Percentiles rank a stretch among this genome's conserved stretches.
These are phyloP conservation scores for Plutella xylostella DNA, from an alignment of 2,888 invertebrate species.

Conservation along the genomic window DNA sequence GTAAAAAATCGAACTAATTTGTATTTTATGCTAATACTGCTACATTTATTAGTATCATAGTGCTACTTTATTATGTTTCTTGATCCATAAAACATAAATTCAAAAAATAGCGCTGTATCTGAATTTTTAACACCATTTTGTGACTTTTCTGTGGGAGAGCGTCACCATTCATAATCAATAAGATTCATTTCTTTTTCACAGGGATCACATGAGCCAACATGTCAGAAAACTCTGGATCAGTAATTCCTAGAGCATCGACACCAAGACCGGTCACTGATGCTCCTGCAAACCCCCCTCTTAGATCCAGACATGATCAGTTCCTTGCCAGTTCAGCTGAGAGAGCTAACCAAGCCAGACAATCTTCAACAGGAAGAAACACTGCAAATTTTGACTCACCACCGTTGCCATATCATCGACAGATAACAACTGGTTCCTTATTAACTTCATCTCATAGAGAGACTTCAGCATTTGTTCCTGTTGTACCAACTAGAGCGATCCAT, in stretches of 20 bases:
- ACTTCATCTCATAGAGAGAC: constrained; percentile 77
- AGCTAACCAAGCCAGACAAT: constrained; percentile 50
- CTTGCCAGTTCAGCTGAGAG: constrained; percentile 66
- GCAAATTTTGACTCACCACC: constrained; percentile 74
- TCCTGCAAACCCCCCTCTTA: constrained; percentile 49
- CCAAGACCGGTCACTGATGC: constrained; percentile 61
- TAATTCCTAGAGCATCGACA: constrained; percentile 59
- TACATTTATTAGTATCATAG: constrained; percentile 38
- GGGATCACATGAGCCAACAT: constrained; percentile 47
- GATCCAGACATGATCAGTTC: constrained; percentile 73
- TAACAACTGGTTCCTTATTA: constrained; percentile 60
- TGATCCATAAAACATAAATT: constrained; percentile 51
- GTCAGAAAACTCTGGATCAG: constrained; percentile 60
- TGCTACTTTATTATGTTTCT: constrained; percentile 58
- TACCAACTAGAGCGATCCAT: constrained; percentile 82
- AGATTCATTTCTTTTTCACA: constrained; percentile 35
- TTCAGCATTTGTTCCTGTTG: constrained; percentile 89
- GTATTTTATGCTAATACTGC: constrained; percentile 4
- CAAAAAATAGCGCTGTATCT: too few relatives aligned
- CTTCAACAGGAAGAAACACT: constrained; percentile 63
- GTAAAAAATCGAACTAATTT: too few relatives aligned
- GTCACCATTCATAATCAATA: too few relatives aligned
- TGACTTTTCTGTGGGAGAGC: too few relatives aligned
- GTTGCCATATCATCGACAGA: constrained; percentile 75
- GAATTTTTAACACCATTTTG: too few relatives aligned